These are phyloP conservation scores for Macaca mulatta DNA, from an alignment of 2,113 vertebrate genomes.

Conservation along the genomic window DNA sequence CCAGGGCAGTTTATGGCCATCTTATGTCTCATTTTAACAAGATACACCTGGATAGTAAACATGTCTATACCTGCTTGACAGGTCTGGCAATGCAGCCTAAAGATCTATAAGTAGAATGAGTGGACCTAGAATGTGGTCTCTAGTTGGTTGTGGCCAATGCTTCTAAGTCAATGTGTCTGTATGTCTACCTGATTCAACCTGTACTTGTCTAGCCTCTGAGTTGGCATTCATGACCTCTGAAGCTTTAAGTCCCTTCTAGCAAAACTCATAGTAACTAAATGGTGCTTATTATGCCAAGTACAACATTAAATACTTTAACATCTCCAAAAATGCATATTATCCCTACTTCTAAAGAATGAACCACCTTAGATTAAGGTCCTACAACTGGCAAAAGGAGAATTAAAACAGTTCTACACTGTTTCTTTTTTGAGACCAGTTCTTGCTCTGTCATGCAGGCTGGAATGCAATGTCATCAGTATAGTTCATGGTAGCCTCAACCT, in stretches of 20 bases:
- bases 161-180: too few relatives aligned
- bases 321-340: not conserved
- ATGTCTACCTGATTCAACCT: not conserved
- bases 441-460: too few relatives aligned
- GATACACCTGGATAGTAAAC: not conserved
- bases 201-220: not conserved
- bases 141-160: not conserved
- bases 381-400: not conserved
- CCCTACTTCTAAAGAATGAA: not conserved
- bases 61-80: rapidly evolving
- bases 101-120: not conserved
- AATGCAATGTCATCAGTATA: too few relatives aligned
- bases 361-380: not conserved
- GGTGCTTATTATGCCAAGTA: not conserved
- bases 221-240: not conserved
- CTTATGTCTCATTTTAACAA: not conserved
- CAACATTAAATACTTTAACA: not conserved
- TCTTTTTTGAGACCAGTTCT: too few relatives aligned
- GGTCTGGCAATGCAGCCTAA: not conserved
- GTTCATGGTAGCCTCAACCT: too few relatives aligned
- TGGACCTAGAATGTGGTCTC: not conserved
- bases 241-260: not conserved
- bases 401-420: not conserved
- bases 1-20: not conserved
- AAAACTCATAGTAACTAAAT: not conserved